phyloP scores from a whole-genome alignment of 2,113 vertebrate species.

The Mesoclemmys tuberculata region DNA sequence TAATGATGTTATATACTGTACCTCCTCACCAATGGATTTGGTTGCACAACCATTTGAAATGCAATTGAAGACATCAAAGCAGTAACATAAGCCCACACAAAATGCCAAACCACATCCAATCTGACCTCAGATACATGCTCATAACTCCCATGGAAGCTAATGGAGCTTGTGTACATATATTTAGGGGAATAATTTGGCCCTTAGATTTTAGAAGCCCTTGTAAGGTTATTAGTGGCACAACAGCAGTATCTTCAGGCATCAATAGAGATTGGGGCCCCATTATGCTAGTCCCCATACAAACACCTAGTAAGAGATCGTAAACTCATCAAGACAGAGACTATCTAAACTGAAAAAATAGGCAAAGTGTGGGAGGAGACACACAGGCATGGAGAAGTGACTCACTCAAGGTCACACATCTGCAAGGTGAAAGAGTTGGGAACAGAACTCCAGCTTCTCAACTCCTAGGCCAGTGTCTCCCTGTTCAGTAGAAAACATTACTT shows the following conservation, averaged over 20 bases:
- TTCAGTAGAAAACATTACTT: not conserved
- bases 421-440: rapidly evolving
- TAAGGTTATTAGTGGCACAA: rapidly evolving
- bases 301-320: not conserved
- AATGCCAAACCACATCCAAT: not conserved
- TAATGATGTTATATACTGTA: not conserved
- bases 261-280: not conserved
- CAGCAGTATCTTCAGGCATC: not conserved
- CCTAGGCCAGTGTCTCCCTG: rapidly evolving
- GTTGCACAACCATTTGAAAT: not conserved
- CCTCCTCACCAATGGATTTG: not conserved
- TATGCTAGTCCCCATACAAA: not conserved
- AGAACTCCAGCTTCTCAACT: too few species aligned
- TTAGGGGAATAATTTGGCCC: not conserved
- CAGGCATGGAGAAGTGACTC: rapidly evolving
- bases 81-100: not conserved
- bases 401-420: not conserved
- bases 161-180: not conserved
- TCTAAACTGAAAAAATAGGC: not conserved
- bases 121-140: not conserved
- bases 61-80: not conserved
- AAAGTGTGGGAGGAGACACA: not conserved
- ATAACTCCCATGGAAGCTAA: not conserved
- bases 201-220: not conserved
- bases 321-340: not conserved